Conservation (phyloP, 2,113 vertebrate genomes). For the Egretta garzetta region DNA sequence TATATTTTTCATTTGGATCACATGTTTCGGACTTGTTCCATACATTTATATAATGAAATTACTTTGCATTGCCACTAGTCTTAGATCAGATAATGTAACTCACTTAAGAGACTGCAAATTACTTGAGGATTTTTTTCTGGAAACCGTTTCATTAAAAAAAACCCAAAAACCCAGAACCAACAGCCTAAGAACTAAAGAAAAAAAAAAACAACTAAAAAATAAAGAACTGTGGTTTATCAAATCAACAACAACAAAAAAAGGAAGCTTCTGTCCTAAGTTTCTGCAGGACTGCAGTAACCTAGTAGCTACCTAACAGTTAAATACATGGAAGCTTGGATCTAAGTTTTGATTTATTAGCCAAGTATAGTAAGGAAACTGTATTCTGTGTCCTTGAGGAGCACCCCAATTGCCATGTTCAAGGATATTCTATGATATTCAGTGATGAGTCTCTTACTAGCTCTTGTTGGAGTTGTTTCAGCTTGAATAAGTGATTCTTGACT, state of each 20-base stretch:
- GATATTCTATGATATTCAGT: neutral
- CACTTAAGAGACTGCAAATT: neutral
- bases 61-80: neutral
- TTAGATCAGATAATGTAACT: neutral
- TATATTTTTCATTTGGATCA: neutral
- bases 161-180: neutral
- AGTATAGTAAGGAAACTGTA: neutral
- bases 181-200: too few species aligned
- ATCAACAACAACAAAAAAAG: neutral
- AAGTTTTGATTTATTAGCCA: neutral
- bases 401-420: fast-evolving
- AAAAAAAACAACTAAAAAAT: neutral
- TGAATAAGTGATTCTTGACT: neutral
- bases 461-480: neutral
- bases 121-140: neutral
- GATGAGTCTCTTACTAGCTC: neutral
- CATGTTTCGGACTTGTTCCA: neutral
- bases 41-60: neutral
- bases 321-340: neutral
- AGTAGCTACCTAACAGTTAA: neutral
- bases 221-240: neutral
- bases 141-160: neutral
- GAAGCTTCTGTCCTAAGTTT: neutral
- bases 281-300: neutral
- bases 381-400: neutral